These are phyloP conservation scores for Euura lappo DNA, from an alignment of 1,140 invertebrate genomes.

Conservation along the genomic window DNA sequence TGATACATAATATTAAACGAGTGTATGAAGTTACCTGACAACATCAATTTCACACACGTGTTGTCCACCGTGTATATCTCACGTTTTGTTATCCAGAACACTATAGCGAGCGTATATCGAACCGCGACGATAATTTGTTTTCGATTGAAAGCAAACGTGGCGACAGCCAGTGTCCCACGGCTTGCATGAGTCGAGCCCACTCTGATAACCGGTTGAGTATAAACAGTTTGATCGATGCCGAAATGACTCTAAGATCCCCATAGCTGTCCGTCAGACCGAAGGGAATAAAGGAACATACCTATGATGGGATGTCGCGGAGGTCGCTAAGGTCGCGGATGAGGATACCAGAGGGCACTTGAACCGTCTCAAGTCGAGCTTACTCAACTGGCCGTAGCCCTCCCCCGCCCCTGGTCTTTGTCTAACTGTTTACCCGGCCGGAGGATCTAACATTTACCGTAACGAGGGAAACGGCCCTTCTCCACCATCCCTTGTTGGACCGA, in stretches of 20 bases:
- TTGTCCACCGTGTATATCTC: too few relatives aligned
- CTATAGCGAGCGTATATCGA: too few relatives aligned
- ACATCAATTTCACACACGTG: too few relatives aligned
- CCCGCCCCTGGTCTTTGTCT: slow-evolving; percentile 48
- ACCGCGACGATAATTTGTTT: too few relatives aligned
- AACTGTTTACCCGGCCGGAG: slow-evolving; percentile 51
- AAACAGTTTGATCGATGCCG: not conserved
- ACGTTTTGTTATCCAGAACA: too few relatives aligned
- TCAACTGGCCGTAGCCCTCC: slow-evolving; percentile 31
- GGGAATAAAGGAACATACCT: not conserved
- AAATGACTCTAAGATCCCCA: not conserved
- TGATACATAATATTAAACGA: too few relatives aligned
- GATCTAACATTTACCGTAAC: slow-evolving; percentile 55
- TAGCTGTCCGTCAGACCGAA: not conserved
- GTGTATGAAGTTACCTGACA: too few relatives aligned
- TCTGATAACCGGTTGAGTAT: not conserved
- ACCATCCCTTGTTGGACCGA: slow-evolving; percentile 13
- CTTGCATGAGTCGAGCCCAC: too few relatives aligned
- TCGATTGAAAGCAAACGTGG: too few relatives aligned
- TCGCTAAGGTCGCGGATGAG: not conserved
- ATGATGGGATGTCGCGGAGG: not conserved
- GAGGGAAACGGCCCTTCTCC: slow-evolving; percentile 40
- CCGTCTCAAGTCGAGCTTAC: slow-evolving; percentile 43
- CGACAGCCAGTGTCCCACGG: too few relatives aligned
- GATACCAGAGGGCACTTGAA: slow-evolving; percentile 25